These are phyloP conservation scores for Palythoa heliodiscus DNA, from an alignment of 92 coral and sea anemone species.

Conservation along the genomic window DNA sequence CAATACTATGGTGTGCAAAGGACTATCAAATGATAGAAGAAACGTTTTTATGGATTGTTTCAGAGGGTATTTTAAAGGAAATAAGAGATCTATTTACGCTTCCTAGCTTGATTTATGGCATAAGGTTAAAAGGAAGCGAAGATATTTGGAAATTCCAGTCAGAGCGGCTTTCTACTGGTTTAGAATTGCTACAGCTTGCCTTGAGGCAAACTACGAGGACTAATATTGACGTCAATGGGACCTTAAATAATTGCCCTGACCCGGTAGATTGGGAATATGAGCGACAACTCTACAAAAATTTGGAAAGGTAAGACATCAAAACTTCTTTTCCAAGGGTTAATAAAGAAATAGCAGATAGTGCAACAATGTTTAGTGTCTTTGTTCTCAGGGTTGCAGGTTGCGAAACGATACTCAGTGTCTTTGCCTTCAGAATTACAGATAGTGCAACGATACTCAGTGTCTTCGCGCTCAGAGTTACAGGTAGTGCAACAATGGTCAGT, in stretches of 20 bases:
- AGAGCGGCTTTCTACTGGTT: conserved; percentile 53
- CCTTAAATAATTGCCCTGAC: conserved; percentile 51
- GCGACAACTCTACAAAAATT: conserved; percentile 27
- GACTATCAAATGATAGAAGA: conserved; percentile 69
- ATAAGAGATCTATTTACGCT: conserved; percentile 47
- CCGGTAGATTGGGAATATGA: conserved; percentile 48
- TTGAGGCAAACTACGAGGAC: background rate
- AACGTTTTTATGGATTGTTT: conserved; percentile 73
- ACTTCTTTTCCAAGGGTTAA: background rate
- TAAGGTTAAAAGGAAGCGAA: conserved; percentile 41
- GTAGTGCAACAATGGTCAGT: background rate
- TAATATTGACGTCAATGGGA: background rate
- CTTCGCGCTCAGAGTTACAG: background rate
- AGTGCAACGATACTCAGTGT: background rate
- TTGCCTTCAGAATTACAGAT: background rate
- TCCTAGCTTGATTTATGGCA: conserved; percentile 76
- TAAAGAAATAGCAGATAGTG: background rate
- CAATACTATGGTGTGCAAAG: conserved; percentile 75
- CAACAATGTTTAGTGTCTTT: background rate
- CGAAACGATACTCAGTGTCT: background rate
- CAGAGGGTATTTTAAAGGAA: conserved; percentile 59
- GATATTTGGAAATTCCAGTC: conserved; percentile 39
- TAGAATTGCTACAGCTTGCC: conserved; percentile 50
- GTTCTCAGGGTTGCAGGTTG: background rate
- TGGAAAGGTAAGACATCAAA: conserved; percentile 45